These are phyloP conservation scores for Columba janthina DNA, from an alignment of 2,113 vertebrate species.

Conservation along the genomic window DNA sequence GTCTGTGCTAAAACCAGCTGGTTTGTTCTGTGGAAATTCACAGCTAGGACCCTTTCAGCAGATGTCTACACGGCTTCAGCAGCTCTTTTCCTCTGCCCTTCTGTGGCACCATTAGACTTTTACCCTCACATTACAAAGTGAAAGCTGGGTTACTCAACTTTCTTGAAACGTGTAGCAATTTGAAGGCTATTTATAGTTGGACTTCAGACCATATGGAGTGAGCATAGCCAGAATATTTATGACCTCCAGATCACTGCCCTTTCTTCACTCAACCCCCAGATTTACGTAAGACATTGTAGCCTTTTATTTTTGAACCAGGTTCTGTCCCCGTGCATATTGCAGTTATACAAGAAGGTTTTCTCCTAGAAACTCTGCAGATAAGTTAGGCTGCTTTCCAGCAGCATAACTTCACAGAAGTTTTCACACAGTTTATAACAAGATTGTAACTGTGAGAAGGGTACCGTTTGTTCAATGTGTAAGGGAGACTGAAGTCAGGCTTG, in stretches of 20 bases:
- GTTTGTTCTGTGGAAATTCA: slow-evolving; percentile 56
- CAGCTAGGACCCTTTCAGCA: slow-evolving; percentile 63
- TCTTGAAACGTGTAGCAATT: slow-evolving; percentile 45
- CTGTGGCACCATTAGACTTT: slow-evolving; percentile 58
- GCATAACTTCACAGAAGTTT: background rate
- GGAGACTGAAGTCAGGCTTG: background rate
- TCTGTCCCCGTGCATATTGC: background rate
- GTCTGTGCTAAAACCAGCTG: slow-evolving; percentile 54
- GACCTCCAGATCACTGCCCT: slow-evolving; percentile 46
- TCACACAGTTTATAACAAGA: background rate
- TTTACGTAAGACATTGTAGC: slow-evolving; percentile 33
- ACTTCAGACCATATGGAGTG: slow-evolving; percentile 52
- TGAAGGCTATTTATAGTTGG: slow-evolving; percentile 60
- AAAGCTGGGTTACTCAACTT: slow-evolving; percentile 59
- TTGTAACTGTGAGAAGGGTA: background rate
- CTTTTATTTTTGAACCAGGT: slow-evolving; percentile 48
- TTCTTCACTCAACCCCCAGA: slow-evolving; percentile 41
- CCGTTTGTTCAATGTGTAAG: background rate
- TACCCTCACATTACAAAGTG: slow-evolving; percentile 40
- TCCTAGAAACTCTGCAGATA: background rate
- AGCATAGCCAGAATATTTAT: slow-evolving; percentile 33
- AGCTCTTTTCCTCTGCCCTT: slow-evolving; percentile 55
- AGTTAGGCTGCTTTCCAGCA: slow-evolving; percentile 1
- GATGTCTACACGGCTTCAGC: slow-evolving; percentile 53
- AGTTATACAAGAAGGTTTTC: slow-evolving; percentile 6